Conservation (phyloP, 2,113 vertebrate genomes). For the Lasiurus borealis region DNA sequence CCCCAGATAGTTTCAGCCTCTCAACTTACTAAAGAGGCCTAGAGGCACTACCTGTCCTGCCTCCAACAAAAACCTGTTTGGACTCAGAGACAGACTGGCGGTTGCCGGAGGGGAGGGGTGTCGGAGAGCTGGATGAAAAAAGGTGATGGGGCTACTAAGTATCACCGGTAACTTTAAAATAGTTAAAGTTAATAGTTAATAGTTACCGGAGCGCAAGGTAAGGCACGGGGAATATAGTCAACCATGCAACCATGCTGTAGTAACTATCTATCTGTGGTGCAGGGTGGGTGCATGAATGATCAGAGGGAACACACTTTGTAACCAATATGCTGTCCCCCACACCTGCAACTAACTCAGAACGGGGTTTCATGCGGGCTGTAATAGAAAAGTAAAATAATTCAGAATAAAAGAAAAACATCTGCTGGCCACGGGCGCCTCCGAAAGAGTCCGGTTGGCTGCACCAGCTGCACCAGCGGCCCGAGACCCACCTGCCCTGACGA, state of each 20-base stretch:
- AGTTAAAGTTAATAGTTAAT: too few relatives aligned
- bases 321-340: background rate
- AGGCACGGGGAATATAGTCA: background rate
- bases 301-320: background rate
- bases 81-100: too few relatives aligned
- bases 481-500: fast-evolving
- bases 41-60: too few relatives aligned
- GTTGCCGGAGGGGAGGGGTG: too few relatives aligned
- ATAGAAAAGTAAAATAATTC: background rate
- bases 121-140: background rate
- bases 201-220: background rate
- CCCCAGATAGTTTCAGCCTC: background rate
- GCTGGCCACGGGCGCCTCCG: too few relatives aligned
- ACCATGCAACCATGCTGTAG: too few relatives aligned
- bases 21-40: background rate
- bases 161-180: background rate
- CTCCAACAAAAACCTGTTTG: background rate
- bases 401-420: background rate
- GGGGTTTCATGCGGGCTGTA: background rate
- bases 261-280: background rate
- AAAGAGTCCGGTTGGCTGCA: too few relatives aligned
- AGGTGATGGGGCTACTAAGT: background rate
- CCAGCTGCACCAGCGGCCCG: fast-evolving
- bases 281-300: background rate
- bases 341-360: background rate